phyloP scores from a whole-genome alignment of 2,888 invertebrate genomes.

The Rhaphigaster nebulosa region DNA sequence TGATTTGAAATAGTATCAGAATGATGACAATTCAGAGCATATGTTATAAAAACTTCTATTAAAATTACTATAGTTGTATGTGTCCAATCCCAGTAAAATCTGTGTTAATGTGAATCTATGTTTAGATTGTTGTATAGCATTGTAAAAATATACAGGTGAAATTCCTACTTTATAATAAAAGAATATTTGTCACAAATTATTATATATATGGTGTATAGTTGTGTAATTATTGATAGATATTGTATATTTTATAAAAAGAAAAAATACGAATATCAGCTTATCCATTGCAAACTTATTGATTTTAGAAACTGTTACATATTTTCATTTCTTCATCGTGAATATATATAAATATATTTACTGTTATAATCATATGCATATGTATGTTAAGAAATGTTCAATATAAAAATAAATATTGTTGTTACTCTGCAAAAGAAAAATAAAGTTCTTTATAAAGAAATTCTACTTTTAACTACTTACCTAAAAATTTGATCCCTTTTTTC shows the following conservation, averaged over 20 bases:
- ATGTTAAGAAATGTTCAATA: conserved; percentile 54
- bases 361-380: conserved; percentile 54
- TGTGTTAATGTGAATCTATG: conserved; percentile 57
- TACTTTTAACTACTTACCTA: background rate
- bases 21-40: conserved; percentile 43
- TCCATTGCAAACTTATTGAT: conserved; percentile 30
- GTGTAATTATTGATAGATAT: conserved; percentile 58
- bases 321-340: conserved; percentile 51
- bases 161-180: conserved; percentile 52
- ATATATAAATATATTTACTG: conserved; percentile 56
- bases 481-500: background rate
- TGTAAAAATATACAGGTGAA: conserved; percentile 43
- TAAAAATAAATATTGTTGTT: conserved; percentile 53
- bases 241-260: conserved; percentile 59
- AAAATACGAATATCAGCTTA: conserved; percentile 57
- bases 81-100: conserved; percentile 55
- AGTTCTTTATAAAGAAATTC: conserved; percentile 26
- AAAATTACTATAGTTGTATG: conserved; percentile 55
- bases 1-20: background rate
- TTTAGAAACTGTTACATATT: conserved; percentile 54
- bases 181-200: conserved; percentile 53
- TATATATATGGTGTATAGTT: conserved; percentile 58
- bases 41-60: conserved; percentile 14
- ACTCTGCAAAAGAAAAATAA: conserved; percentile 50
- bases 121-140: conserved; percentile 49